Conservation (phyloP, 2,888 invertebrate genomes). For the Ichneumoninae sp. region DNA sequence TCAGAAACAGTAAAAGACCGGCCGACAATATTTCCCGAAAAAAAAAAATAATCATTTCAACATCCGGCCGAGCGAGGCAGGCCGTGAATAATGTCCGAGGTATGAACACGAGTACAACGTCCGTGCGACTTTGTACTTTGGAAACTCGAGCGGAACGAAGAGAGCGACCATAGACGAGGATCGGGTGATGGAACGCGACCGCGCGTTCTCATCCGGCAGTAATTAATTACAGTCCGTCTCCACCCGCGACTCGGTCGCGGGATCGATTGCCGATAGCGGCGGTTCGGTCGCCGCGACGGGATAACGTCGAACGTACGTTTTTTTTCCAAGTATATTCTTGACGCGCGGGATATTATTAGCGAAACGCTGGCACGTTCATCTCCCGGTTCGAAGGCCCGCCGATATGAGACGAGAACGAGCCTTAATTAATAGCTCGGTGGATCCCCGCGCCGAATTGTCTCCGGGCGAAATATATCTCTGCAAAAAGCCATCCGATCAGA, state of each 20-base stretch:
- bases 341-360: conserved; percentile 54
- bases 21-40: conserved; percentile 36
- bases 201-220: conserved; percentile 56
- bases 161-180: conserved; percentile 50
- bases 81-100: conserved; percentile 27
- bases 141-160: conserved; percentile 70
- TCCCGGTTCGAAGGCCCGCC: conserved; percentile 17
- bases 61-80: conserved; percentile 6
- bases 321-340: background rate
- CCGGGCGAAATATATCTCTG: conserved; percentile 1
- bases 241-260: conserved; percentile 36
- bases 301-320: conserved; percentile 48
- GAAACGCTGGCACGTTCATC: conserved; percentile 39
- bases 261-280: conserved; percentile 61
- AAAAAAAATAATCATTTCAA: conserved; percentile 47
- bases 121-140: conserved; percentile 62
- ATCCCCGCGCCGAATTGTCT: conserved; percentile 37
- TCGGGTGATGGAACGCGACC: conserved; percentile 55
- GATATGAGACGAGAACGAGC: conserved; percentile 26
- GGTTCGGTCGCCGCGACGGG: conserved; percentile 56
- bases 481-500: conserved; percentile 8
- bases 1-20: background rate
- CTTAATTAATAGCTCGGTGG: conserved; percentile 53
- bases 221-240: conserved; percentile 59
- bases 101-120: conserved; percentile 21